Conservation (phyloP, 2,113 vertebrate genomes). For the Etheostoma cragini region DNA sequence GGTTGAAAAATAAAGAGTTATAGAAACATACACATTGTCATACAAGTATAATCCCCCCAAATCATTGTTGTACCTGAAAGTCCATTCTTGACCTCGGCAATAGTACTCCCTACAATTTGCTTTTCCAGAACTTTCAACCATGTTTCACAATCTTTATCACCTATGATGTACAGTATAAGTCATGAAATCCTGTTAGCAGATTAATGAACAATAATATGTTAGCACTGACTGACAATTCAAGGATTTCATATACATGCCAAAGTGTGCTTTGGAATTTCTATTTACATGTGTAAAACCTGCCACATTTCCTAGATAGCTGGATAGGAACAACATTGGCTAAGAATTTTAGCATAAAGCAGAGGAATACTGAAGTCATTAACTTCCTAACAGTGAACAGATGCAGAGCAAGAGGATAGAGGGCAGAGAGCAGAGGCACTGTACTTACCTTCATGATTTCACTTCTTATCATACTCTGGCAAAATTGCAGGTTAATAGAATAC, state of each 20-base stretch:
- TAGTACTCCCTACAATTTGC: too few species aligned
- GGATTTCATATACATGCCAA: background rate
- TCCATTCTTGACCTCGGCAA: background rate
- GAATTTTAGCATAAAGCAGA: background rate
- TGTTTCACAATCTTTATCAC: background rate
- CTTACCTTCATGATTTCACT: slow-evolving; percentile 22
- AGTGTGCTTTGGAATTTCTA: background rate
- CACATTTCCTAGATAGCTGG: slow-evolving; percentile 2
- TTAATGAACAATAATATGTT: background rate
- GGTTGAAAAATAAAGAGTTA: background rate
- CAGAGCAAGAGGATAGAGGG: slow-evolving; percentile 11
- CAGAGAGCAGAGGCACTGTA: slow-evolving; percentile 17
- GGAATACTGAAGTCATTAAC: slow-evolving; percentile 22
- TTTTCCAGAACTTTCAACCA: background rate
- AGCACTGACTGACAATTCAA: background rate
- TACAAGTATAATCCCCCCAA: background rate
- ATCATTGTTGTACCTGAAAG: background rate
- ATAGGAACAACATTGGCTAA: slow-evolving; percentile 3
- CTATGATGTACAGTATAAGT: background rate
- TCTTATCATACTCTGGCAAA: slow-evolving; percentile 60
- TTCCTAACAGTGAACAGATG: slow-evolving; percentile 60
- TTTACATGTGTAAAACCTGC: background rate
- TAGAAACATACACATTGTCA: background rate
- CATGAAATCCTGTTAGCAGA: background rate
- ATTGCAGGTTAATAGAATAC: slow-evolving; percentile 41